Percentiles rank a stretch among this genome's conserved stretches.
phyloP scores from a whole-genome alignment of 2,888 invertebrate species.

The Cataglyphis cursor region DNA sequence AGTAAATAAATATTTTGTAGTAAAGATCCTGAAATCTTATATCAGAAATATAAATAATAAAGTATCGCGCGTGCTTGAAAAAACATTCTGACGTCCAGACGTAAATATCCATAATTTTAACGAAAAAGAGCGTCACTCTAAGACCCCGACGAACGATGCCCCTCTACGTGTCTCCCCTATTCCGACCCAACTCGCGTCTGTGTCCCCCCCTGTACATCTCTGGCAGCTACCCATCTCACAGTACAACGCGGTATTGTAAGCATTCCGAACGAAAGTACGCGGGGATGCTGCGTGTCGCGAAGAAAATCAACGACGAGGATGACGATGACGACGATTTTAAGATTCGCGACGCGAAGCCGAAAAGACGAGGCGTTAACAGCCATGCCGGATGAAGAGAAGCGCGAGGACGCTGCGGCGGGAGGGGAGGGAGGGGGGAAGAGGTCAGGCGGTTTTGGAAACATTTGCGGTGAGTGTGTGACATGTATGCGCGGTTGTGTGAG shows the following conservation, averaged over 20 bases:
- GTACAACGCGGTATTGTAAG: slow-evolving; percentile 45
- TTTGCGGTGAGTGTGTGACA: slow-evolving; percentile 72
- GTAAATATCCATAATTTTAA: slow-evolving; percentile 25
- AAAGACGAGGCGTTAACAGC: slow-evolving; percentile 39
- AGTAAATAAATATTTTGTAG: background rate
- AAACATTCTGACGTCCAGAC: background rate
- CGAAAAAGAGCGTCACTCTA: background rate
- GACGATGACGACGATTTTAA: slow-evolving; percentile 39
- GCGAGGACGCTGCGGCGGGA: slow-evolving; percentile 19
- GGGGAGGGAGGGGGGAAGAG: slow-evolving; percentile 37
- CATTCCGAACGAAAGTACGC: slow-evolving; percentile 48
- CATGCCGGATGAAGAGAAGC: slow-evolving; percentile 23
- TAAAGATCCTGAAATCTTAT: background rate
- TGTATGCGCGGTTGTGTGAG: slow-evolving; percentile 47
- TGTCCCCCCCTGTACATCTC: slow-evolving; percentile 57
- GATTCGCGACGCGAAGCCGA: slow-evolving; percentile 34
- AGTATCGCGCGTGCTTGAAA: background rate
- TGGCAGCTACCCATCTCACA: slow-evolving; percentile 33
- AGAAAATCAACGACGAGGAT: slow-evolving; percentile 63
- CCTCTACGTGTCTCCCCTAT: slow-evolving; percentile 57
- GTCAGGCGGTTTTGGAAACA: slow-evolving; percentile 70
- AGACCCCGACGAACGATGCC: slow-evolving; percentile 32
- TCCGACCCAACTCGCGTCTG: slow-evolving; percentile 42
- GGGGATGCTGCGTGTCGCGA: slow-evolving; percentile 63
- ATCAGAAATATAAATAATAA: background rate